Percentiles rank a stretch among this genome's conserved stretches.
phyloP scores from a whole-genome alignment of 2,113 vertebrate species.

The Paradisaea rubra region DNA sequence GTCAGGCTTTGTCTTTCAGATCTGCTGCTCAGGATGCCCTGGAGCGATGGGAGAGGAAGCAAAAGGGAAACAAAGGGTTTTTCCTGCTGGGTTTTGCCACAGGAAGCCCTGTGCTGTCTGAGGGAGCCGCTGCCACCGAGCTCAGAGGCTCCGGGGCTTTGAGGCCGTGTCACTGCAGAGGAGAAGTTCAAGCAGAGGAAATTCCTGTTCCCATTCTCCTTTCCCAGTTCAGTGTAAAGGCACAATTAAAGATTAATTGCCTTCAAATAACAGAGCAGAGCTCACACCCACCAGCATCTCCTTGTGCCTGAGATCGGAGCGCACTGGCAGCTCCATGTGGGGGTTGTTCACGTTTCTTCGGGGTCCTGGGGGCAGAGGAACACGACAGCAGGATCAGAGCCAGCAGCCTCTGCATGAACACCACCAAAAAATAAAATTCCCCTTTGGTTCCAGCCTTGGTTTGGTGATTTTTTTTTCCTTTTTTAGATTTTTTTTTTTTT shows the following conservation, averaged over 20 bases:
- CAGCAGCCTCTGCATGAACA: background rate
- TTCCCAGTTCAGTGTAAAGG: background rate
- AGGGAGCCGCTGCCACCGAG: background rate
- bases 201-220: background rate
- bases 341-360: background rate
- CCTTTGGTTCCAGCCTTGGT: background rate
- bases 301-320: background rate
- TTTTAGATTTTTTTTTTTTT: too few species aligned
- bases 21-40: background rate
- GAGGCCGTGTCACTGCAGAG: background rate
- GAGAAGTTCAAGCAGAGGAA: background rate
- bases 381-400: background rate
- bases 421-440: background rate
- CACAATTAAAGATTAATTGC: background rate
- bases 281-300: background rate
- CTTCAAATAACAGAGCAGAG: background rate
- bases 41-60: background rate
- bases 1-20: background rate
- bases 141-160: background rate
- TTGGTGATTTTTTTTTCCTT: background rate
- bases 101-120: background rate
- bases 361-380: background rate
- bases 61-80: constrained; percentile 11
- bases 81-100: constrained; percentile 9
- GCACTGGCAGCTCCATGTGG: background rate